These are phyloP conservation scores for Cydia pomonella DNA, from an alignment of 1,140 invertebrate species.

Conservation along the genomic window DNA sequence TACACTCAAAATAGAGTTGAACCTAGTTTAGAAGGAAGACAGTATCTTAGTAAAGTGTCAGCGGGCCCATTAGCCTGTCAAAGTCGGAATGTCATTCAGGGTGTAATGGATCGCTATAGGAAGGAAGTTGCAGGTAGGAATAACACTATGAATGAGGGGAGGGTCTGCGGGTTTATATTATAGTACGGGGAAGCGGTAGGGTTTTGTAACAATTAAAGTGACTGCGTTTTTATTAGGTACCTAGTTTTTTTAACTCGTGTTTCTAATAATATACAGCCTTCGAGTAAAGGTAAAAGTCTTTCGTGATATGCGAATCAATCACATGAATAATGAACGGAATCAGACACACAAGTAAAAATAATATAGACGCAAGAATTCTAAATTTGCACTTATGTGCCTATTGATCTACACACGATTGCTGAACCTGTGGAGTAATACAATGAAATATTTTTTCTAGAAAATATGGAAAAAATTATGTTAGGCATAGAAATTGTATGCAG, in stretches of 20 bases:
- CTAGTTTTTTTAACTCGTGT: conserved; percentile 1
- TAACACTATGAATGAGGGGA: conserved; percentile 53
- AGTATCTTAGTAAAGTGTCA: conserved; percentile 46
- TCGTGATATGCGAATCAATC: too few relatives aligned
- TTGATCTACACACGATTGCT: too few relatives aligned
- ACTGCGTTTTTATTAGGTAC: not conserved
- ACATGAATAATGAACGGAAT: too few relatives aligned
- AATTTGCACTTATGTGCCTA: too few relatives aligned
- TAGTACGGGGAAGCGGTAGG: conserved; percentile 41
- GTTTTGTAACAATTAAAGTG: conserved; percentile 41
- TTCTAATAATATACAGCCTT: not conserved
- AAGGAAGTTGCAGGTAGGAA: conserved; percentile 76
- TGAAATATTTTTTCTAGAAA: too few relatives aligned
- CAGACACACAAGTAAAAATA: too few relatives aligned
- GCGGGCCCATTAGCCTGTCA: conserved; percentile 71
- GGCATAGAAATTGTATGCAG: too few relatives aligned
- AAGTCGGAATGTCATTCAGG: conserved; percentile 67
- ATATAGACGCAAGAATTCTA: too few relatives aligned
- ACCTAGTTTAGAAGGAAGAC: not conserved
- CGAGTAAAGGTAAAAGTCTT: not conserved
- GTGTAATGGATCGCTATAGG: conserved; percentile 68
- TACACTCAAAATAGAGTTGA: not conserved
- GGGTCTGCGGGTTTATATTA: conserved; percentile 46
- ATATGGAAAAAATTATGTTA: too few relatives aligned
- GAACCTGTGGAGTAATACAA: too few relatives aligned